phyloP scores from a whole-genome alignment of 2,113 vertebrate genomes.

The Dipodomys merriami region DNA sequence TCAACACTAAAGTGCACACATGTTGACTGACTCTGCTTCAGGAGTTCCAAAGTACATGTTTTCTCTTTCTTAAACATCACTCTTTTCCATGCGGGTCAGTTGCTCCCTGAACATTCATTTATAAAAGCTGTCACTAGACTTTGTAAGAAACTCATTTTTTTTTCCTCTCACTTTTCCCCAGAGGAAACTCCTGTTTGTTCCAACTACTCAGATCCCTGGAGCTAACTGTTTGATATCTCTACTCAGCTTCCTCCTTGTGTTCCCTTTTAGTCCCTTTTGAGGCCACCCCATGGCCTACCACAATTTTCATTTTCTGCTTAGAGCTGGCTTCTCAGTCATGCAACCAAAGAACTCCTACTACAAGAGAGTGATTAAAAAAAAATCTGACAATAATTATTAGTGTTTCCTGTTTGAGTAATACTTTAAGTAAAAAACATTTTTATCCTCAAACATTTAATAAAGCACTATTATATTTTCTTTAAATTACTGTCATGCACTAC shows the following conservation, averaged over 20 bases:
- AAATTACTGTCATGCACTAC: background rate
- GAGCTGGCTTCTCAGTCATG: background rate
- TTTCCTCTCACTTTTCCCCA: background rate
- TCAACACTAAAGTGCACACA: background rate
- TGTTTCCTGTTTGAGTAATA: background rate
- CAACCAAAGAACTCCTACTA: background rate
- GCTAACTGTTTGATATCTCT: background rate
- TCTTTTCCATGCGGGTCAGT: background rate
- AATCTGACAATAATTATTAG: background rate
- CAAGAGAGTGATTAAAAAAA: background rate
- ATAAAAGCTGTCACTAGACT: constrained; percentile 22
- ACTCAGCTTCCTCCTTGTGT: background rate
- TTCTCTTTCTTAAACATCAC: background rate
- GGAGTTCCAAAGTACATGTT: background rate
- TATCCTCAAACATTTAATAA: background rate
- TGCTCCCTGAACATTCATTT: background rate
- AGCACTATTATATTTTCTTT: background rate
- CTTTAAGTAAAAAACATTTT: background rate
- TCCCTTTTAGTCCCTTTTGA: background rate
- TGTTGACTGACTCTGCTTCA: constrained; percentile 4
- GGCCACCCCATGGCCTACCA: background rate
- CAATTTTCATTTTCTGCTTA: constrained; percentile 42
- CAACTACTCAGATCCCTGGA: background rate
- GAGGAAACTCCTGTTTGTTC: background rate
- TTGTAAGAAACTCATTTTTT: background rate